Base-by-base conservation (phyloP, 2,113 vertebrate species). In the Phoenicopterus ruber region DNA sequence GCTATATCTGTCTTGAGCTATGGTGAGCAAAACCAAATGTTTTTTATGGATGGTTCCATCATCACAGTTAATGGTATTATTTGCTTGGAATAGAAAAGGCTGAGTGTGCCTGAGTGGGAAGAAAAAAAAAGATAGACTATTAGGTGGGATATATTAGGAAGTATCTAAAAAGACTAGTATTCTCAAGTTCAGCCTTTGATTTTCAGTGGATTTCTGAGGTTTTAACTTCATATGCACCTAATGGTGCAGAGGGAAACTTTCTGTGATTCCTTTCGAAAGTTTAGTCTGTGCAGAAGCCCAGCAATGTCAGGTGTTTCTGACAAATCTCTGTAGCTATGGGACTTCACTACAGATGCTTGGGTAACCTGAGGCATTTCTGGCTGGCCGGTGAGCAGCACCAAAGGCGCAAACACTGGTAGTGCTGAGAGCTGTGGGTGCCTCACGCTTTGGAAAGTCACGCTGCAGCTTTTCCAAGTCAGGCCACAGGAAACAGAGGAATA, bases 391-490 rank as follows among this genome's bases (percentile, higher is more conserved):
- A 52, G 14, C 28, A 28, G 7, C 24, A 52, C 7, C 21, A 18
- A 83, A 66, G 21, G 7, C 0, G 2, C 11, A 9, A 57, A 66
- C 0, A 2, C 13, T 50, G 36, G 21, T 44, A 18, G 46, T 26
- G 10, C 32, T 20, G 29, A 46, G 46, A 63, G 25, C n/a, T 62
- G 25, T 67, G 70, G 13, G 4, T 26, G 14, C n/a, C 20, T 50
- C 26, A 25, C 0, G 1, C 17, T 54, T 77, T 17, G 28, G 32
- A 28, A 82, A 78, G 40, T 28, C 59, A n/a, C 0, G 7, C 9
- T 1, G 0, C 26, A 40, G 9, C 8, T 76, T 17, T 50, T 67
- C 24, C n/a, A 72, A n/a, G 13, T 16, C 22, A 65, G 31, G 9
- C 6, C 4, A 34, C 0, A 0, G 22, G 25, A 89, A 74, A 76